Evolutionary conservation across 2,113 vertebrate species (phyloP).

Genomic region (Ranitomeya variabilis): DNA sequence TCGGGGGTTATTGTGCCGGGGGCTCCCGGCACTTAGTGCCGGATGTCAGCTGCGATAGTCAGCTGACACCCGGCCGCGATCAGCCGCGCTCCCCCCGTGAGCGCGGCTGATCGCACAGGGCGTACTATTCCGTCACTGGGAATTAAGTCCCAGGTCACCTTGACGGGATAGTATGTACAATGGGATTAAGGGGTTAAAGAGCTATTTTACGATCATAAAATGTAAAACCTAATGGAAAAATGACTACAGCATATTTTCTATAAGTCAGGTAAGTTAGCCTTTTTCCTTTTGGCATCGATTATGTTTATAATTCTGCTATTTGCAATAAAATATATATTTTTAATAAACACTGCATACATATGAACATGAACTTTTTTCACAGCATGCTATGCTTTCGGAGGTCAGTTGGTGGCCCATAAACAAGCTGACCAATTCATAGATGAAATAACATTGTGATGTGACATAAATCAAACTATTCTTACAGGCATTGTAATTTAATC

Average conservation of each 20-base stretch:
- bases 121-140: no score
- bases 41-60: no score
- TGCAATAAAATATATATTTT: conserved; percentile 38
- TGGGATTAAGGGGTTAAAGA: no score
- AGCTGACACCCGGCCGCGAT: no score
- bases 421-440: conserved; percentile 25
- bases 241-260: not conserved
- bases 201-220: not conserved
- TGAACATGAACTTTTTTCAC: conserved; percentile 30
- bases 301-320: conserved; percentile 24
- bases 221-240: not conserved
- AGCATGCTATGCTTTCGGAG: conserved; percentile 28
- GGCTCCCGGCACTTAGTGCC: no score
- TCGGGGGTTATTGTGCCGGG: no score
- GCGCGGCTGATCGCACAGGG: no score
- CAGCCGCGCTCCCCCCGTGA: no score
- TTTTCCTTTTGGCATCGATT: conserved; percentile 4
- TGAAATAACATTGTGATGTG: conserved; percentile 43
- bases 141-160: no score
- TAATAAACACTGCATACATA: not conserved
- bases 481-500: conserved; percentile 16
- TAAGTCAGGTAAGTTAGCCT: conserved; percentile 2
- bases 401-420: conserved; percentile 50
- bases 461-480: conserved; percentile 38
- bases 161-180: no score